These are phyloP conservation scores for Teleiodes luculella DNA, from an alignment of 2,888 invertebrate genomes.

Conservation along the genomic window DNA sequence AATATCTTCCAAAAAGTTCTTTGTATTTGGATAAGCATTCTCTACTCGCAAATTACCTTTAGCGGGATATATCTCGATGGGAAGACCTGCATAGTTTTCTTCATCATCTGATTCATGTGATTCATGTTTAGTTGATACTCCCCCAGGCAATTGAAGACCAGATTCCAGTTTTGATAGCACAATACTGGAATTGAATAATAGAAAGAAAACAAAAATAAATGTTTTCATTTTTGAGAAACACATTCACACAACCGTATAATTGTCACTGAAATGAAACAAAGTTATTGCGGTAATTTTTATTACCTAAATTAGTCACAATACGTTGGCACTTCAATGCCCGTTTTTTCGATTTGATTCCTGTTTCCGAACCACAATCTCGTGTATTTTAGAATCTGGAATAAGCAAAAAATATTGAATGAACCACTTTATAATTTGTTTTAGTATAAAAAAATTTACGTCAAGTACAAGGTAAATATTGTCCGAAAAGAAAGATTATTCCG, in stretches of 20 bases:
- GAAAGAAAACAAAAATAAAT: not conserved
- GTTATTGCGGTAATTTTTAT: not conserved
- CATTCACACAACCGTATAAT: not conserved
- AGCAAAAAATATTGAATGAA: too few relatives aligned
- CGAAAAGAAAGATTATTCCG: too few relatives aligned
- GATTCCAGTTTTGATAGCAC: not conserved
- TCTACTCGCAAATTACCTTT: not conserved
- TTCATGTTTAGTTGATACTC: not conserved
- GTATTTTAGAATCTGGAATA: constrained; percentile 46
- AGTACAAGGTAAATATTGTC: too few relatives aligned
- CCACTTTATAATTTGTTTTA: too few relatives aligned
- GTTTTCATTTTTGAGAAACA: not conserved
- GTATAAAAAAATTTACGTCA: too few relatives aligned
- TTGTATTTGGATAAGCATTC: too few relatives aligned
- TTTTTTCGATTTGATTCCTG: constrained; percentile 44
- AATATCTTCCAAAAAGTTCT: not conserved
- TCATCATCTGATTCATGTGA: not conserved
- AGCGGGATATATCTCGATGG: not conserved
- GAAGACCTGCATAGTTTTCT: not conserved
- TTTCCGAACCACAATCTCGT: constrained; percentile 42
- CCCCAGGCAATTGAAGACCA: not conserved
- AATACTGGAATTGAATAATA: not conserved
- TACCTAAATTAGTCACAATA: not conserved
- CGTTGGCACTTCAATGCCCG: constrained; percentile 26
- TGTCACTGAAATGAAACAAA: not conserved